Evolutionary conservation across 2,113 vertebrate genomes (phyloP).

Genomic region (Albula glossodonta): DNA sequence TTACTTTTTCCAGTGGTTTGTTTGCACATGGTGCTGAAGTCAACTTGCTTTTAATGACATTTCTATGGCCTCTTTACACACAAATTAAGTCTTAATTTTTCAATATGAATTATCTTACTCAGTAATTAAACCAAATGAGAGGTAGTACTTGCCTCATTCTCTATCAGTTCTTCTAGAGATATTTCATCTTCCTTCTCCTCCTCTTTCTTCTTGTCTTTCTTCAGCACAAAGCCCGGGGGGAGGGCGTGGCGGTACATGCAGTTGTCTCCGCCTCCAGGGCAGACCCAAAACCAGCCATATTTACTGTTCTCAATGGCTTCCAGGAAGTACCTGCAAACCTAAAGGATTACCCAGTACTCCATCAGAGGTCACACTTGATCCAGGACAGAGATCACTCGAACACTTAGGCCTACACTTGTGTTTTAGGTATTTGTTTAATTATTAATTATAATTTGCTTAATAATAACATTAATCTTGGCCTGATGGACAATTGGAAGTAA

Average conservation of each 20-base stretch:
- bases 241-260: conserved; percentile 98
- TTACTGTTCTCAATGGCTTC: conserved; percentile 97
- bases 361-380: background rate
- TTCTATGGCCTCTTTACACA: background rate
- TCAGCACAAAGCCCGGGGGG: conserved; percentile 92
- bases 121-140: background rate
- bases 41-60: too few relatives aligned
- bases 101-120: background rate
- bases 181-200: conserved; percentile 90
- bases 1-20: too few relatives aligned
- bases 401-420: too few relatives aligned
- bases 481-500: background rate
- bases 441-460: background rate
- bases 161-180: conserved; percentile 96
- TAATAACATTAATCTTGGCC: background rate
- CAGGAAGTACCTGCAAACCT: conserved; percentile 96
- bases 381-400: too few relatives aligned
- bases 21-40: too few relatives aligned
- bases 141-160: conserved; percentile 81
- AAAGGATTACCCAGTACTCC: conserved; percentile 19
- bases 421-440: too few relatives aligned
- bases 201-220: conserved; percentile 97
- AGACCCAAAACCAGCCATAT: conserved; percentile 98
- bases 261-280: conserved; percentile 84
- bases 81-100: background rate